Evolutionary conservation across 2,888 invertebrate species (phyloP).

Genomic region (Drosophila neonasuta): DNA sequence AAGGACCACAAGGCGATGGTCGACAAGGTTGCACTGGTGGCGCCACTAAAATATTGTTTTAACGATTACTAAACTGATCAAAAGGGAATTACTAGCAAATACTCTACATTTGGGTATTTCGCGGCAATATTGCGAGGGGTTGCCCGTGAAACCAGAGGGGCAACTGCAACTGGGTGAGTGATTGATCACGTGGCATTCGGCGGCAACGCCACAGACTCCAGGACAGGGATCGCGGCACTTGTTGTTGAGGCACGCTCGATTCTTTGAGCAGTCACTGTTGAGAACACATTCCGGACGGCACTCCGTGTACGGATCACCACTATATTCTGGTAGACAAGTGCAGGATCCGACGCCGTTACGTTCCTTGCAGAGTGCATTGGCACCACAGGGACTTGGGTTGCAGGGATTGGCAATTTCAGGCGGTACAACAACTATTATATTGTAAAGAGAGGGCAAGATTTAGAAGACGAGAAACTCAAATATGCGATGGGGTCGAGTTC

Average conservation of each 20-base stretch:
- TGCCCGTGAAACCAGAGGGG: conserved; percentile 89
- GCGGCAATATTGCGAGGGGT: conserved; percentile 86
- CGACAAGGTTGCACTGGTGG: conserved; percentile 84
- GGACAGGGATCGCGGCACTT: conserved; percentile 93
- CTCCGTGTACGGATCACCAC: conserved; percentile 93
- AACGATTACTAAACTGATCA: conserved; percentile 22
- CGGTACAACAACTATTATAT: conserved; percentile 77
- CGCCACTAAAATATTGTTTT: conserved; percentile 53
- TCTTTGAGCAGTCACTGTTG: conserved; percentile 90
- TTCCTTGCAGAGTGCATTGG: conserved; percentile 92
- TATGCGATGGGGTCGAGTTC: conserved; percentile 49
- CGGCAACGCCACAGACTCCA: conserved; percentile 90
- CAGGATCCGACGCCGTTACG: conserved; percentile 92
- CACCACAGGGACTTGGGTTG: conserved; percentile 93
- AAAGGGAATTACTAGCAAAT: neutral
- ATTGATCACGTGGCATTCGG: conserved; percentile 90
- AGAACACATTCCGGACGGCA: conserved; percentile 93
- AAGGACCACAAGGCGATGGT: conserved; percentile 90
- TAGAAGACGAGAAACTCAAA: neutral
- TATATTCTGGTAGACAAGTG: conserved; percentile 90
- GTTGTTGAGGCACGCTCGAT: conserved; percentile 91
- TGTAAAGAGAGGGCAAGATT: conserved; percentile 21
- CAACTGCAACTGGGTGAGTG: conserved; percentile 92
- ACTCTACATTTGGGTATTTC: conserved; percentile 84
- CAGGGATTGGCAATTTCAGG: conserved; percentile 88